Base-by-base conservation (phyloP, 2,797 vertebrate species). In the Chelonia mydas region DNA sequence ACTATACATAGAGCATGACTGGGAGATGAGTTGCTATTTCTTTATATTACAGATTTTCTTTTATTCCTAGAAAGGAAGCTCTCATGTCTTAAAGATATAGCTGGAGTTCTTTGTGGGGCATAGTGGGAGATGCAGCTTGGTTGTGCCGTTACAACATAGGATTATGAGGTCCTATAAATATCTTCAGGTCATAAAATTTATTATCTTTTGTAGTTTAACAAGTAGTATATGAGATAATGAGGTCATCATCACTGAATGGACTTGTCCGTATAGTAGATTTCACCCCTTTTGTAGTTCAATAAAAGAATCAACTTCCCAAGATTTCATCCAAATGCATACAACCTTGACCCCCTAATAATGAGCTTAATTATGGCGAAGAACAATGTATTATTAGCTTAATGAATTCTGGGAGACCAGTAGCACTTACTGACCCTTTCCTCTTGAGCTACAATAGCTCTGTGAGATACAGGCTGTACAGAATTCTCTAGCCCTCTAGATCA, bases 21-120 rank as follows among this genome's bases (percentile, higher is more conserved):
- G 27, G n/a, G 9, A 76, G 8, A 88, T 53, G 7, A 57, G 8
- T 28, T 3, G 13, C 33, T 17, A 3, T 33, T 82, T 37, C n/a
- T 74, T 7, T 21, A 1, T 3, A 1, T 13, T 25, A 23, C 78
- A 28, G 2, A 25, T 12, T 33, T 13, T 11, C 0, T 55, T 77
- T 1, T 3, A 1, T 74, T 79, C 25, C 2, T 21, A 55, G 51
- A 78, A 21, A 74, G 47, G 13, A 72, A 17, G 1, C 23, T 27
- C 25, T 47, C 11, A 7, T 76, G 12, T 47, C 13, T 16, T 76
- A 76, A 76, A 47, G 1, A 28, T 47, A 16, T 47, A 76, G 23
- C 5, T 41, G 31, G 49, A 84, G 76, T 33, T 16, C 37, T 28
- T 80, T 12, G 49, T 11, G 4, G 81, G 0, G 7, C 7, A 17